These are phyloP conservation scores for Moxostoma hubbsi DNA, from an alignment of 2,797 vertebrate genomes.

Conservation along the genomic window DNA sequence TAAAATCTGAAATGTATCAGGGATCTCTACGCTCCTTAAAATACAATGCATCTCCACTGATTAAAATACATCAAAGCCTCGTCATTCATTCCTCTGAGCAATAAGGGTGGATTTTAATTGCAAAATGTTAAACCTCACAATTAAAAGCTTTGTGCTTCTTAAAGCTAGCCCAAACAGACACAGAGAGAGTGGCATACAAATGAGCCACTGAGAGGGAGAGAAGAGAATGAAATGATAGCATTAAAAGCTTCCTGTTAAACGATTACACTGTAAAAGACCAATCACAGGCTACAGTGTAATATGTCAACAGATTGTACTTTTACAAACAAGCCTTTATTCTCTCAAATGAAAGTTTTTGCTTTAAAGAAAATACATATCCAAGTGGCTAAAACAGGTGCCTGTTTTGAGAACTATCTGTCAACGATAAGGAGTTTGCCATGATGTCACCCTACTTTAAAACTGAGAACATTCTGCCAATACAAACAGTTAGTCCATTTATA, in stretches of 20 bases:
- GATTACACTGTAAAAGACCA: slow-evolving; percentile 75
- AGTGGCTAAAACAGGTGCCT: slow-evolving; percentile 79
- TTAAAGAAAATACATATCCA: slow-evolving; percentile 40
- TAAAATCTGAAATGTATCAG: slow-evolving; percentile 88
- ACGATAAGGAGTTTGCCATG: slow-evolving; percentile 92
- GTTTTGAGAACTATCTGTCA: slow-evolving; percentile 87
- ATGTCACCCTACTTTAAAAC: slow-evolving; percentile 93
- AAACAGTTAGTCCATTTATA: slow-evolving; percentile 85
- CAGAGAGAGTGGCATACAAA: slow-evolving; percentile 86
- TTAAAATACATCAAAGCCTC: slow-evolving; percentile 92
- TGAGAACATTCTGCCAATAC: slow-evolving; percentile 92
- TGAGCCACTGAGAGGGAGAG: slow-evolving; percentile 67
- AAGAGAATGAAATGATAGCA: slow-evolving; percentile 66
- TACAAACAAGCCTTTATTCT: slow-evolving; percentile 61
- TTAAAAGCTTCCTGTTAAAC: slow-evolving; percentile 71
- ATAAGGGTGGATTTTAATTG: slow-evolving; percentile 96
- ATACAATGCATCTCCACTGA: slow-evolving; percentile 92
- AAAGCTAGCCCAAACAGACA: slow-evolving; percentile 88
- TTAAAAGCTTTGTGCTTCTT: slow-evolving; percentile 91
- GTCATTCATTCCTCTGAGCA: slow-evolving; percentile 88
- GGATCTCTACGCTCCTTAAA: slow-evolving; percentile 91
- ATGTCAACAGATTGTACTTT: slow-evolving; percentile 68
- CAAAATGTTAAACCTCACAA: slow-evolving; percentile 96
- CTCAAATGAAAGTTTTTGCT: slow-evolving; percentile 50
- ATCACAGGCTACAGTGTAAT: slow-evolving; percentile 70